A percentile compares a stretch with the other conserved stretches of the same genome.
phyloP scores from a whole-genome alignment of 2,888 invertebrate species.

The Agrotis exclamationis region DNA sequence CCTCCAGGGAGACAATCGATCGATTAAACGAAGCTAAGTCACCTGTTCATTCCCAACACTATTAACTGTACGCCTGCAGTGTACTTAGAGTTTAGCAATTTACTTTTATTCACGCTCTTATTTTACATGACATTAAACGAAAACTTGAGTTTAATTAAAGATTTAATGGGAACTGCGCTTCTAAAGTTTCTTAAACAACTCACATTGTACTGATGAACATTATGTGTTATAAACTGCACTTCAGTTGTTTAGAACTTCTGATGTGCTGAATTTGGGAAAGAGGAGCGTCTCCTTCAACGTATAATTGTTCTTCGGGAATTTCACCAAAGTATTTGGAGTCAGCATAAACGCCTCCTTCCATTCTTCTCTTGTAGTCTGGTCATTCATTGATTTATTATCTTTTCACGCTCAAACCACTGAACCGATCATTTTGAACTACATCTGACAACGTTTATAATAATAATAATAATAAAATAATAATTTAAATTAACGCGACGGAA shows the following conservation, averaged over 20 bases:
- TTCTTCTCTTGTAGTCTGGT: too few relatives aligned
- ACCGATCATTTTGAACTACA: too few relatives aligned
- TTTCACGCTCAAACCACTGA: too few relatives aligned
- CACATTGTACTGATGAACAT: neutral
- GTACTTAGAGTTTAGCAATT: slow-evolving; percentile 83
- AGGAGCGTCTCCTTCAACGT: too few relatives aligned
- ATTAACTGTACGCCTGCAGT: slow-evolving; percentile 66
- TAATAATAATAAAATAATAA: too few relatives aligned
- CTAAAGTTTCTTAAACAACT: slow-evolving; percentile 2
- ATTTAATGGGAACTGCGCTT: slow-evolving; percentile 29
- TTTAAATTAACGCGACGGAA: too few relatives aligned
- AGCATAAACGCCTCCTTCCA: too few relatives aligned
- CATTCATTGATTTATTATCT: too few relatives aligned
- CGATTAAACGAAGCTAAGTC: slow-evolving; percentile 4
- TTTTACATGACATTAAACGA: slow-evolving; percentile 77
- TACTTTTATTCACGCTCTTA: slow-evolving; percentile 80
- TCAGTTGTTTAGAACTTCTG: neutral
- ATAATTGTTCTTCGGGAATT: too few relatives aligned
- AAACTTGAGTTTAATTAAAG: slow-evolving; percentile 29
- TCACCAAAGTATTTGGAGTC: too few relatives aligned
- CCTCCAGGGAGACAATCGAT: slow-evolving; percentile 17
- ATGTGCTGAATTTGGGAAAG: too few relatives aligned
- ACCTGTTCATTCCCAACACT: slow-evolving; percentile 59
- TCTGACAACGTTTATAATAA: too few relatives aligned
- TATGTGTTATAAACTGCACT: neutral